phyloP scores from a whole-genome alignment of 2,113 vertebrate genomes.

The Octodon degus region DNA sequence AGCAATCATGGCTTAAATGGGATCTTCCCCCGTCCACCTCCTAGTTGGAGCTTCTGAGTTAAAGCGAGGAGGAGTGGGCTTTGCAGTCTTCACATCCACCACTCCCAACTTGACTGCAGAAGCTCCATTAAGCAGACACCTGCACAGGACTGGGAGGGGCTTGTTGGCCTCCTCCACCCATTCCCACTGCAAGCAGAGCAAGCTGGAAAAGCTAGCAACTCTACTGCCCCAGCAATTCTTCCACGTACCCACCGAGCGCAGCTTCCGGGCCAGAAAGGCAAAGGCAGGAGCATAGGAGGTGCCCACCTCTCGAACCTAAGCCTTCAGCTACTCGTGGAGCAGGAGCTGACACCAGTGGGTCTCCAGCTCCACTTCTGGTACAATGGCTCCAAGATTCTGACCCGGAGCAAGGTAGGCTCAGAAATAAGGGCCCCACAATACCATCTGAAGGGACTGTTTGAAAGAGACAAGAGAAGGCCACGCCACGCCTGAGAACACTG shows the following conservation, averaged over 20 bases:
- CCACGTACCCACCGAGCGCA: background rate
- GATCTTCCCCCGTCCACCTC: background rate
- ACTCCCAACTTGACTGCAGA: background rate
- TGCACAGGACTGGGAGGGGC: background rate
- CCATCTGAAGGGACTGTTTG: background rate
- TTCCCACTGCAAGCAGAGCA: background rate
- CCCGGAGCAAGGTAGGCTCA: background rate
- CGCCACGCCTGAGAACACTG: background rate
- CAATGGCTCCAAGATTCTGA: background rate
- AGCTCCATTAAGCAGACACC: background rate
- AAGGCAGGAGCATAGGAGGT: background rate
- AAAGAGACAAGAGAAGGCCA: background rate
- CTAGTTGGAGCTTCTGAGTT: background rate
- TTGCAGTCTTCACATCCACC: background rate
- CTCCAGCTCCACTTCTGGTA: background rate
- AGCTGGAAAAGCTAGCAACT: background rate
- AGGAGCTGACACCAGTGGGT: background rate
- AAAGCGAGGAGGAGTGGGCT: background rate
- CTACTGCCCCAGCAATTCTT: background rate
- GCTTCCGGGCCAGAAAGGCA: background rate
- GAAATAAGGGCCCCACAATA: background rate
- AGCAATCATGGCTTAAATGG: background rate
- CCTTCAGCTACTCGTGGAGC: background rate
- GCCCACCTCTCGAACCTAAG: too few relatives aligned
- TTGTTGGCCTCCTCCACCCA: background rate